phyloP scores from a whole-genome alignment of 37 sponge, comb jelly and placozoan genomes.

The Agelas oroides region DNA sequence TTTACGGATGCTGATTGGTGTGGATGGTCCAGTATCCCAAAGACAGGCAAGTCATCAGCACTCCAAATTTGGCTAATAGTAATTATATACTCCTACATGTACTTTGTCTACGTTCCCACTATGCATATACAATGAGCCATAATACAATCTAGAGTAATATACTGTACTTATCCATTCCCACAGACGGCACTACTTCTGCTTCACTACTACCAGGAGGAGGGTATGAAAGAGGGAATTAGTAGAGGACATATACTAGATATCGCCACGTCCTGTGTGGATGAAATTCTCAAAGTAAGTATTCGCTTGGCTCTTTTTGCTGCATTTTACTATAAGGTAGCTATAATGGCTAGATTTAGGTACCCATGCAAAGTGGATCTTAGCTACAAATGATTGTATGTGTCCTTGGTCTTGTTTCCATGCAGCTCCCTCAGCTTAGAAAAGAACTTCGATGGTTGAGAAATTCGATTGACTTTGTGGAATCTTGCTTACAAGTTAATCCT shows the following conservation, averaged over 20 bases:
- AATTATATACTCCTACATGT: no score
- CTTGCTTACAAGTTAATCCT: slow-evolving; percentile 23
- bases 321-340: no score
- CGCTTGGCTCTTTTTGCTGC: no score
- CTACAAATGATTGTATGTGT: no score
- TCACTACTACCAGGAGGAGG: slow-evolving; percentile 6
- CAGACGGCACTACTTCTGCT: slow-evolving; percentile 20
- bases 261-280: not conserved
- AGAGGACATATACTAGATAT: not conserved
- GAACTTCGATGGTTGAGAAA: not conserved
- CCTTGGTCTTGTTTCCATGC: not conserved
- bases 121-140: not conserved
- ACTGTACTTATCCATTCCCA: not conserved
- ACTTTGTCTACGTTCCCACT: not conserved
- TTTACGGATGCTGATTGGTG: slow-evolving; percentile 34
- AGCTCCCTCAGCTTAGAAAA: slow-evolving; percentile 6
- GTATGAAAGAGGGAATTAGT: not conserved
- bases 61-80: no score
- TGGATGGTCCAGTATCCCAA: slow-evolving; percentile 36
- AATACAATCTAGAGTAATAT: not conserved
- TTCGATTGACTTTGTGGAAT: not conserved
- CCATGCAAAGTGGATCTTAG: no score
- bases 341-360: no score
- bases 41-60: slow-evolving; percentile 24
- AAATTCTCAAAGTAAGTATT: slow-evolving; percentile 9